Evolutionary conservation across 2,113 vertebrate species (phyloP).

Genomic region (Neodon shergylaensis): DNA sequence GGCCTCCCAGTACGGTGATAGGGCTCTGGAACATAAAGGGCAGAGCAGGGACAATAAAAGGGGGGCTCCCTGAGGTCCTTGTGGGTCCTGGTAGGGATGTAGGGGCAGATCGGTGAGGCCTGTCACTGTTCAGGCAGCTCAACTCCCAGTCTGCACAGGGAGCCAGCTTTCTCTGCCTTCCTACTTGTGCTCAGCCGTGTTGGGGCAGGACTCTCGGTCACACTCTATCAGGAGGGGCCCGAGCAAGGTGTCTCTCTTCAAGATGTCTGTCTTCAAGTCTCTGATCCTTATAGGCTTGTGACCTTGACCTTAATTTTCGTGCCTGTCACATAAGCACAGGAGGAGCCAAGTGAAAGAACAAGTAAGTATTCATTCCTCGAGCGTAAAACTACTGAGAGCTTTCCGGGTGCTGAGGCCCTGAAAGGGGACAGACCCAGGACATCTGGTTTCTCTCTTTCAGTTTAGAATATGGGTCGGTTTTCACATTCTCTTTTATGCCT

Average conservation of each 20-base stretch:
- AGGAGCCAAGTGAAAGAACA: not conserved
- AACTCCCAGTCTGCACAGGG: not conserved
- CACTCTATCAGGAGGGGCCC: not conserved
- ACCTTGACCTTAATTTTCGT: not conserved
- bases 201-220: not conserved
- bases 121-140: not conserved
- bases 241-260: not conserved
- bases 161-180: not conserved
- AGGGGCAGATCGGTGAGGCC: not conserved
- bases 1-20: not conserved
- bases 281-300: not conserved
- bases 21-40: not conserved
- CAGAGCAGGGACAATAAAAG: not conserved
- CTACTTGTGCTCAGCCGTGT: rapidly evolving
- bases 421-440: not conserved
- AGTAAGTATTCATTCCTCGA: not conserved
- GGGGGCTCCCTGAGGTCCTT: not conserved
- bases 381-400: not conserved
- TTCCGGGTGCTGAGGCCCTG: not conserved
- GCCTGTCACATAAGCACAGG: no score
- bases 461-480: not conserved
- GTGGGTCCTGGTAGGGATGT: no score
- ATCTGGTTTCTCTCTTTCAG: not conserved
- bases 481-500: not conserved
- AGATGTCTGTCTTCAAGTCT: slow-evolving; percentile 15